Evolutionary conservation across 2,113 vertebrate genomes (phyloP), one percentile per base, ranked within the genome.

Genomic region (Lamprologus callipterus): DNA sequence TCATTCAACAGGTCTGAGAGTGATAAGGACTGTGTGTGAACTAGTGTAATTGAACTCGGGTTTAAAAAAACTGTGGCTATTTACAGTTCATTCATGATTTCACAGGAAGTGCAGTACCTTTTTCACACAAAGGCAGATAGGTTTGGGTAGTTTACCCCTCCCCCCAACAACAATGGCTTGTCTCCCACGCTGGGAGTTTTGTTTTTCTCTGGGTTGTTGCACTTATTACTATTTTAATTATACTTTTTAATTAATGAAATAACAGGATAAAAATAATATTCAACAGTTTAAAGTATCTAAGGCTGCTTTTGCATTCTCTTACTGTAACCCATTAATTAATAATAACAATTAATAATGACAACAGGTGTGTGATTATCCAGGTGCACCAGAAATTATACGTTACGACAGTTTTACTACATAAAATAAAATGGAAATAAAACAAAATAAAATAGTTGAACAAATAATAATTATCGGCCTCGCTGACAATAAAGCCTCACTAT

Each of bases 1-100:
- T 65, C 17, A n/a, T 65, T 65, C 17, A 65, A 2, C 60, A 1
- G 10, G 60, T 35, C 60, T 65, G 17, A 0, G 0, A 65, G 31
- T 65, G 0, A 35, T 35, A 65, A 0, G 31, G 1, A 12, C 8
- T 65, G 17, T 35, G 60, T 65, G 31, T 65, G 60, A 35, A 35
- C 9, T 35, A 35, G 17, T 65, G 31, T 35, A 65, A 65, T n/a
- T 65, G 2, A 65, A 35, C 60, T 65, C 31, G 0, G 17, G 31
- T 65, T 8, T 19, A 0, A n/a, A 65, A 19, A 55, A 28, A 5
- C 1, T n/a, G 60, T 65, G 60, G 31, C 31, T 5, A 35, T 65
- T 5, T 3, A 65, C 60, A 65, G 31, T 35, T 65, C 17, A n/a
- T 35, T 65, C 60, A 35, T 65, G 60, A 65, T 35, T 35, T 65